Evolutionary conservation across 2,888 invertebrate genomes (phyloP), one percentile per base, ranked within the genome.

Genomic region (Carabus problematicus): DNA sequence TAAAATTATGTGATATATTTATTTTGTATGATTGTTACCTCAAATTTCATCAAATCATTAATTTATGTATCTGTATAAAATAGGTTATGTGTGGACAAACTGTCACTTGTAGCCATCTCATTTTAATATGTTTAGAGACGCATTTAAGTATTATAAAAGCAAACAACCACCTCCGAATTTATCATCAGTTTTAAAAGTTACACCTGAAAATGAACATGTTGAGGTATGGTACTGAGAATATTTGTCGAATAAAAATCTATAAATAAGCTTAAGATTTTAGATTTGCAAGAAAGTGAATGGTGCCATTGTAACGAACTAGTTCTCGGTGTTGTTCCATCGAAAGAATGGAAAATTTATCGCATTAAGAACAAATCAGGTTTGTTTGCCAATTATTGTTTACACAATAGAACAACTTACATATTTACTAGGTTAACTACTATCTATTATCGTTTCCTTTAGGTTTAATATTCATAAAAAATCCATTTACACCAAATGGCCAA

Each of bases 131-230:
- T 93, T 94, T 79, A 90, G 88, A 82, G 85, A 87, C 72, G 81
- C 80, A 72, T 95, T 94, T 79, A 94, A 94, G 79, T 91, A 90
- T 82, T 95, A 90, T 75, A 94, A 94, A 82, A 85, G 88, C 8
- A 89, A 88, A 75, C 85, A 85, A 71, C 86, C 87, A 8, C 83
- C 84, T 62, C 91, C 92, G 0, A 86, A 88, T 75, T 81, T 91
- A 9, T 78, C 82, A n/a, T 77, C 86, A 72, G 89, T 94, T 0
- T 77, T 93, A 71, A 86, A 89, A 79, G 81, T 89, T 70, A 71
- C 64, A 12, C 18, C 63, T 47, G 67, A 8, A 39, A 55, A 61
- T 60, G 18, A 43, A 12, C 12, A 54, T 47, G 41, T 59, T 16
- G 62, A 64, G 45, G 56, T 67, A 52, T 56, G 16, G 58, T 14